phyloP scores from a whole-genome alignment of 2,113 vertebrate genomes.

The Sander vitreus region DNA sequence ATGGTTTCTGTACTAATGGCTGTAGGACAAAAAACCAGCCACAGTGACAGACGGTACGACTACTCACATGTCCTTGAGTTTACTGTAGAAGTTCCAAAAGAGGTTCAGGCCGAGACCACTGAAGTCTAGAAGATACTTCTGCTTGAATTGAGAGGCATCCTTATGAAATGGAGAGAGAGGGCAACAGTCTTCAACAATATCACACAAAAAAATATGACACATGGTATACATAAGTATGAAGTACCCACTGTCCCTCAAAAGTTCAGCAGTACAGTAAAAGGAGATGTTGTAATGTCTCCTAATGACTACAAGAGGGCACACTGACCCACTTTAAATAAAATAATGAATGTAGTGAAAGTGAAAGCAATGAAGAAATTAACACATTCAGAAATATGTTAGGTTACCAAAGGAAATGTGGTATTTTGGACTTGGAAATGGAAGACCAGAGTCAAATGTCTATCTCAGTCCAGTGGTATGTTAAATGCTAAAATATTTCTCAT shows the following conservation, averaged over 20 bases:
- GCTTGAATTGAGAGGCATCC: constrained; percentile 90
- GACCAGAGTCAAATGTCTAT: neutral
- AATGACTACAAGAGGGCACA: neutral
- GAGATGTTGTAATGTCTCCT: neutral
- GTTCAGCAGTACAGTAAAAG: neutral
- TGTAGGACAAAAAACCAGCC: neutral
- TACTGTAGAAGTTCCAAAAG: constrained; percentile 96
- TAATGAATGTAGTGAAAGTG: neutral
- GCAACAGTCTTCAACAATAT: neutral
- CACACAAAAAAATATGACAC: neutral
- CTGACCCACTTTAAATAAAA: neutral
- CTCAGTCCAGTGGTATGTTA: neutral
- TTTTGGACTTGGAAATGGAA: neutral
- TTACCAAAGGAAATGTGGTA: neutral
- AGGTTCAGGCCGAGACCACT: constrained; percentile 89
- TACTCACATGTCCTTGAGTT: constrained; percentile 93
- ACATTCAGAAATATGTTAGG: neutral
- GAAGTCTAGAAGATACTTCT: constrained; percentile 93
- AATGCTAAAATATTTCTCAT: neutral
- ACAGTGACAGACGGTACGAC: neutral
- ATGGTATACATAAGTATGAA: neutral
- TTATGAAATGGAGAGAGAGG: constrained; percentile 77
- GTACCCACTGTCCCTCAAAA: neutral
- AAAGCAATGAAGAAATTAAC: neutral
- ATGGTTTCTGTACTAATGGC: neutral